Evolutionary conservation across 2,113 vertebrate genomes (phyloP).

Genomic region (Nycticorax nycticorax): DNA sequence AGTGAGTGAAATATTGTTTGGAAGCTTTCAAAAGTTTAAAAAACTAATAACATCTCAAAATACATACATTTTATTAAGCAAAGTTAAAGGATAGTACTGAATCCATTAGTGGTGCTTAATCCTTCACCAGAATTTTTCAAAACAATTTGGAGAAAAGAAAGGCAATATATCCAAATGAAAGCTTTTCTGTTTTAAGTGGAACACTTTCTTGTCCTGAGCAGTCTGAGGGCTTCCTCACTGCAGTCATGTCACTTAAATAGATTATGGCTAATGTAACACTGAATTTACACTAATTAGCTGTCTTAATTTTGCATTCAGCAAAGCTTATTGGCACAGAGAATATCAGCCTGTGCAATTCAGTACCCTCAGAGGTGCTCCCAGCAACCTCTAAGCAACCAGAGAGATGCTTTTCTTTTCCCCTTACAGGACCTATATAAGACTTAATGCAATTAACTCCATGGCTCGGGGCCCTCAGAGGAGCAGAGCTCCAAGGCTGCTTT

Average conservation of each 20-base stretch:
- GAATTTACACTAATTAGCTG: not conserved
- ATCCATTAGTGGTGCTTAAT: not conserved
- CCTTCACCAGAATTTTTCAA: not conserved
- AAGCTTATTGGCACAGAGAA: not conserved
- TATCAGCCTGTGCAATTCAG: not conserved
- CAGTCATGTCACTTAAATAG: not conserved
- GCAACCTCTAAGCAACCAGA: not conserved
- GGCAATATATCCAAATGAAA: not conserved
- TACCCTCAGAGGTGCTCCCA: slow-evolving; percentile 5
- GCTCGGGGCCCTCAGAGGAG: fast-evolving
- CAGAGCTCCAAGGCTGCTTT: not conserved
- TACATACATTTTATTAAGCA: not conserved
- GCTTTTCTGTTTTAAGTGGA: not conserved
- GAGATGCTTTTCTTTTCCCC: not conserved
- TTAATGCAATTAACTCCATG: not conserved
- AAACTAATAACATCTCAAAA: not conserved
- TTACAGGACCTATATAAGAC: not conserved
- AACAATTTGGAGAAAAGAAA: not conserved
- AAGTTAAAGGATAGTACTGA: not conserved
- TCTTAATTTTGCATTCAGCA: not conserved
- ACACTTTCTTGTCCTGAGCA: not conserved
- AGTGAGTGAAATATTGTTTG: not conserved
- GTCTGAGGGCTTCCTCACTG: not conserved
- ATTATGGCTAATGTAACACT: not conserved
- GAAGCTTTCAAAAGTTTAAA: not conserved